Evolutionary conservation across 1,140 invertebrate species (phyloP), one percentile per base, ranked within the genome.

Genomic region (Liolophura sinensis): DNA sequence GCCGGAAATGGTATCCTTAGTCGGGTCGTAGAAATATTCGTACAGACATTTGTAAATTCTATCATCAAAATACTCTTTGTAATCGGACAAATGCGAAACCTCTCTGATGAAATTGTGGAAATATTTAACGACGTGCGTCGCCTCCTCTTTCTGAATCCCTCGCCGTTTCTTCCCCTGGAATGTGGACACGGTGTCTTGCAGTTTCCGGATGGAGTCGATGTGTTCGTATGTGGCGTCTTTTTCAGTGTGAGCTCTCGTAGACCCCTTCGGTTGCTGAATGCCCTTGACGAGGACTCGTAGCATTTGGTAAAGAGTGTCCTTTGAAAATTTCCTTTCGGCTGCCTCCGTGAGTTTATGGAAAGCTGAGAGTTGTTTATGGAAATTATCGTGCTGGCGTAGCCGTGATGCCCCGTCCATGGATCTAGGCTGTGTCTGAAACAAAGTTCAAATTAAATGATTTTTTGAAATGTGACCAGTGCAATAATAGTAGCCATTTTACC

Each of bases 41-140:
- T 58, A 58, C 18, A 58, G 27, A 31, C 27, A 58, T 27, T 24
- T 58, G 27, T 58, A 58, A 58, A 58, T 31, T 31, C 56, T 20
- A 3, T 58, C 56, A 31, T 58, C 56, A 31, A 58, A 58, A 58
- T 58, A 58, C n/a, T 58, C 18, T 58, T 58, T 58, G 18, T 22
- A 31, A n/a, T 58, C 27, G 4, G n/a, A 22, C 7, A 58, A 31
- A 31, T 58, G 4, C 1, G n/a, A 18, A 20, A 58, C 7, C 7
- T 58, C 56, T 7, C 27, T 58, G 1, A 24, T 18, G 56, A 58
- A 58, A 20, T n/a, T 58, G 18, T n/a, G 27, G 27, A 58, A 58
- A 31, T 58, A 58, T 31, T 24, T 31, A n/a, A 24, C 27, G 27
- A 58, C n/a, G 27, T 58, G 16, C 4, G n/a, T 3, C 5, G 18